Evolutionary conservation across 2,113 vertebrate genomes (phyloP).

Genomic region (Actenoides lindsayi): DNA sequence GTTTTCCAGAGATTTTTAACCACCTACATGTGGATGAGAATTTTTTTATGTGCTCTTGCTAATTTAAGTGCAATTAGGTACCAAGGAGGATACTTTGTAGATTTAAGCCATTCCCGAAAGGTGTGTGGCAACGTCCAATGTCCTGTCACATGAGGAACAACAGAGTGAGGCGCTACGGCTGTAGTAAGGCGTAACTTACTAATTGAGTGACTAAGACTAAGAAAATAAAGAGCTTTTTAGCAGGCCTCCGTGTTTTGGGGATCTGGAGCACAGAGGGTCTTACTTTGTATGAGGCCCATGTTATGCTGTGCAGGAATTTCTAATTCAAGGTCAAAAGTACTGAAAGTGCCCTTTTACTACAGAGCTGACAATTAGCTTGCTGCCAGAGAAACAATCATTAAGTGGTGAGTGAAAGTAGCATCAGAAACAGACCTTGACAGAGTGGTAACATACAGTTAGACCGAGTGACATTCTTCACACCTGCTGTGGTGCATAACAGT

Average conservation of each 20-base stretch:
- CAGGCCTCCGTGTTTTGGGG: not conserved
- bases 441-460: conserved; percentile 60
- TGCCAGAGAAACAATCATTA: conserved; percentile 25
- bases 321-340: not conserved
- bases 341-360: not conserved
- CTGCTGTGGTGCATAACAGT: conserved; percentile 81
- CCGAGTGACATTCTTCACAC: conserved; percentile 76
- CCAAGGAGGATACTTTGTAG: not conserved
- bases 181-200: not conserved
- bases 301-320: conserved; percentile 10
- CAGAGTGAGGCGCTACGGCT: not conserved
- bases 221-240: not conserved
- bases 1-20: not conserved
- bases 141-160: not conserved
- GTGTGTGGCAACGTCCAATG: not conserved
- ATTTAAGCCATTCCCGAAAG: not conserved
- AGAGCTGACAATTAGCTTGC: not conserved
- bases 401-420: conserved; percentile 42
- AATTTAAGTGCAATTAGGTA: not conserved
- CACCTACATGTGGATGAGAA: not conserved
- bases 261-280: not conserved
- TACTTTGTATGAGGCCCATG: not conserved
- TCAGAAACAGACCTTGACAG: conserved; percentile 56
- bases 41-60: not conserved
- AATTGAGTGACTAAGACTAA: not conserved